Conservation (phyloP, 1,140 invertebrate genomes). For the Antheraea pernyi region DNA sequence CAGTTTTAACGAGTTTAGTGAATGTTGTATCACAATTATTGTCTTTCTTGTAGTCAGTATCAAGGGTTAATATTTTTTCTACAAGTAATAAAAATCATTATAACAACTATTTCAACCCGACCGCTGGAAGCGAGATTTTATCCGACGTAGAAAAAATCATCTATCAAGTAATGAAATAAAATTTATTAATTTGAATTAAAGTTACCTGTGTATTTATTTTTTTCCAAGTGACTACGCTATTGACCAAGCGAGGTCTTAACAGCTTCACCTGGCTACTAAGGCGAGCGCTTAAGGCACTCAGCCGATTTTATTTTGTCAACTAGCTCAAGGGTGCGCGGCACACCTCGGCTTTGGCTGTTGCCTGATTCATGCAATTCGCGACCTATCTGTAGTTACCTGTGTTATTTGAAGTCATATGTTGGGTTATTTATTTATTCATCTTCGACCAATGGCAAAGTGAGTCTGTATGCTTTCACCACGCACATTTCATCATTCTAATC, state of each 20-base stretch:
- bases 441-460: too few relatives aligned
- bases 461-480: too few relatives aligned
- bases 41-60: not conserved
- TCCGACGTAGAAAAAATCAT: not conserved
- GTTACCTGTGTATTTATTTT: not conserved
- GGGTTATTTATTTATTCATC: not conserved
- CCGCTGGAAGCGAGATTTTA: not conserved
- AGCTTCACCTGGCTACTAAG: too few relatives aligned
- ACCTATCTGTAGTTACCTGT: not conserved
- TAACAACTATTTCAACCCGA: not conserved
- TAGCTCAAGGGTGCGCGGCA: too few relatives aligned
- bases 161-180: not conserved
- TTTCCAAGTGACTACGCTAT: too few relatives aligned
- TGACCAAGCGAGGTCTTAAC: too few relatives aligned
- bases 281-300: too few relatives aligned
- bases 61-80: not conserved
- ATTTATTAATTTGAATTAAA: not conserved
- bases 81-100: not conserved
- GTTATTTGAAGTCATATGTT: not conserved
- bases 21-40: not conserved
- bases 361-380: too few relatives aligned
- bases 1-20: not conserved
- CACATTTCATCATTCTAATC: too few relatives aligned
- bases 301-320: too few relatives aligned
- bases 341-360: too few relatives aligned